Evolutionary conservation across 2,888 invertebrate species (phyloP), one percentile per base, ranked within the genome.

Genomic region (Drosophila paracracens): DNA sequence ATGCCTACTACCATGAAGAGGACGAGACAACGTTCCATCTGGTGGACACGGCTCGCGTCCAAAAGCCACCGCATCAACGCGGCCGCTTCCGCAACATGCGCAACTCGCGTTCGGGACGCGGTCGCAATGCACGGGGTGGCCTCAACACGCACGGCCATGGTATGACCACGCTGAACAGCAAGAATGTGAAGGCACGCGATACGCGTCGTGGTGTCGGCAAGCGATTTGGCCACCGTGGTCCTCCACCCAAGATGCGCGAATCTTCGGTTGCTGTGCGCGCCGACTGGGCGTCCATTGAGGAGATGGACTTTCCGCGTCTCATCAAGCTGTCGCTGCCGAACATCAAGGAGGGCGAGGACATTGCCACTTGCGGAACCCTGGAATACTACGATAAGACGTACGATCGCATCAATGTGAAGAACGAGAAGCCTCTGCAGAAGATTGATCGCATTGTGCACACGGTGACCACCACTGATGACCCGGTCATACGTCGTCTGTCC

Each of bases 21-120:
- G 99, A 99, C 92, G 99, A 99, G 93, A 98, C 98, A 79, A 97
- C 98, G 64, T 99, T 99, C 95, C 99, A 99, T 93, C 94, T 99
- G 94, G 99, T 99, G 87, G 99, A 99, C 91, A 99, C 99, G 0
- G 97, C 99, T 0, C 95, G 98, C 57, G 96, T 97, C 4, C 98
- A 97, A 92, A 97, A 98, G 91, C 98, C 98, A 7, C 97, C 98
- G 4, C 99, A 99, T 93, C 99, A 99, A 93, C 95, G 99, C 27
- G 98, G 98, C 4, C 95, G 98, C 29, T 97, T 98, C 94, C 95
- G 98, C 16, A 97, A 97, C 4, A 96, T 96, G 92, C 94, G 97
- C 27, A 96, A 96, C 33, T 74, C 80, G 4, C 87, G 87, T 29
- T 90, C 85, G 33, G 88, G 85, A 35, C 91, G 93, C 38, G 95